phyloP scores from a whole-genome alignment of 2,888 invertebrate genomes.

The Drymonia ruficornis region DNA sequence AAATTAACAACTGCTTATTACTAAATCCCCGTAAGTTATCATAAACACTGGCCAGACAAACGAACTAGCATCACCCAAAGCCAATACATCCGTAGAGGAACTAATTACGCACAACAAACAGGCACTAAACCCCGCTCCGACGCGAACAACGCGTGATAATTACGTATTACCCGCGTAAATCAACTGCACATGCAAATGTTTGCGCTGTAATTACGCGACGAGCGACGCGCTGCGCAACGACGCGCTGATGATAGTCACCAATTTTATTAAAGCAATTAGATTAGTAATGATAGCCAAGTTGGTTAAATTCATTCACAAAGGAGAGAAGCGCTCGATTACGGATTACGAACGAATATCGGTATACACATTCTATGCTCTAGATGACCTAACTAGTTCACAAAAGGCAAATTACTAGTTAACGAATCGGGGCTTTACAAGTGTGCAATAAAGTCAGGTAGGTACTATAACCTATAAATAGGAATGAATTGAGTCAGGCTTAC shows the following conservation, averaged over 20 bases:
- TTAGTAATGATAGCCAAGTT: neutral
- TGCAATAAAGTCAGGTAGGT: too few relatives aligned
- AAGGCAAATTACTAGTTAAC: too few relatives aligned
- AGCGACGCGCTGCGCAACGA: neutral
- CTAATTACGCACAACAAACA: constrained; percentile 1
- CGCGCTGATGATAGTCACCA: neutral
- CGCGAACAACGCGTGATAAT: constrained; percentile 1
- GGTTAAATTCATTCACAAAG: too few relatives aligned
- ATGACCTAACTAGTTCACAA: too few relatives aligned
- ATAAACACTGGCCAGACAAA: neutral
- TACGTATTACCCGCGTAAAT: constrained; percentile 4
- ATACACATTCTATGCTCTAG: too few relatives aligned
- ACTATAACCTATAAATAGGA: too few relatives aligned
- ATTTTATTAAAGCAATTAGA: neutral
- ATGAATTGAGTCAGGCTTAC: too few relatives aligned
- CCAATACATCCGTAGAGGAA: neutral
- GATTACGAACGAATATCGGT: too few relatives aligned
- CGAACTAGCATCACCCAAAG: neutral
- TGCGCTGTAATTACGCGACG: constrained; percentile 1
- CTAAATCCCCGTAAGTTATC: neutral
- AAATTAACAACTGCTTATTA: neutral
- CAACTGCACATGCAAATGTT: constrained; percentile 7
- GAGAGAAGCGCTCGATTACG: too few relatives aligned
- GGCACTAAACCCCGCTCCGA: neutral
- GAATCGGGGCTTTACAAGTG: too few relatives aligned